Evolutionary conservation across 2,797 vertebrate genomes (phyloP), one percentile per base, ranked within the genome.

Genomic region (Rhadinocentrus ornatus): DNA sequence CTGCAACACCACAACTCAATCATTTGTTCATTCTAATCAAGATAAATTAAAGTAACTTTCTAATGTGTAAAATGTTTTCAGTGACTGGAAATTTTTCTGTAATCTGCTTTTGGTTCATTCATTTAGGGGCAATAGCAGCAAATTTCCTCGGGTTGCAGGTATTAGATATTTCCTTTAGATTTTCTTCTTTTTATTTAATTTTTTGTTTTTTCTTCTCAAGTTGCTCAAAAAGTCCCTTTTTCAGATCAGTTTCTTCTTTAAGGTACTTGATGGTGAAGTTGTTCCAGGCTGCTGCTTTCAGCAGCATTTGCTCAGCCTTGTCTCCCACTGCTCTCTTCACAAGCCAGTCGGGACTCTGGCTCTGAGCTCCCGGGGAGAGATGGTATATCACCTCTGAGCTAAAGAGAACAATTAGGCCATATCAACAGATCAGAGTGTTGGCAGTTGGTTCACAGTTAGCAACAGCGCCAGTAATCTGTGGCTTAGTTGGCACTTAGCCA

Each of bases 371-470:
- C 48, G 52, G 59, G 16, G 68, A 66, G 72, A 77, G 78, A 73
- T 69, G 76, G 32, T 57, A 11, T 85, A 87, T 90, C 91, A 82
- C 91, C 87, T 87, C 80, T 5, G 68, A 80, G 90, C 89, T 87
- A 82, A 89, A 89, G 82, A 91, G 91, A 89, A 89, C 91, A 92
- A 93, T 93, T 91, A 92, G 91, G 78, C 86, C 85, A 71, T 93
- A 93, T 93, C 86, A 87, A 85, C 78, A 72, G 87, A 89, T 88
- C 85, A 74, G 75, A 80, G 88, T 52, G 86, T 80, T 93, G 91
- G 88, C 91, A 89, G 88, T 70, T 39, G 4, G 57, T 78, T 75
- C 82, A 75, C 83, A 72, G 89, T 84, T 75, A 85, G 83, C 83
- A 84, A 85, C 84, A 88, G 90, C 63, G 62, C 66, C 84, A 80